Percentiles rank a stretch among this genome's conserved stretches.
Evolutionary conservation across 2,113 vertebrate species (phyloP).

Genomic region (Ptilonorhynchus violaceus): DNA sequence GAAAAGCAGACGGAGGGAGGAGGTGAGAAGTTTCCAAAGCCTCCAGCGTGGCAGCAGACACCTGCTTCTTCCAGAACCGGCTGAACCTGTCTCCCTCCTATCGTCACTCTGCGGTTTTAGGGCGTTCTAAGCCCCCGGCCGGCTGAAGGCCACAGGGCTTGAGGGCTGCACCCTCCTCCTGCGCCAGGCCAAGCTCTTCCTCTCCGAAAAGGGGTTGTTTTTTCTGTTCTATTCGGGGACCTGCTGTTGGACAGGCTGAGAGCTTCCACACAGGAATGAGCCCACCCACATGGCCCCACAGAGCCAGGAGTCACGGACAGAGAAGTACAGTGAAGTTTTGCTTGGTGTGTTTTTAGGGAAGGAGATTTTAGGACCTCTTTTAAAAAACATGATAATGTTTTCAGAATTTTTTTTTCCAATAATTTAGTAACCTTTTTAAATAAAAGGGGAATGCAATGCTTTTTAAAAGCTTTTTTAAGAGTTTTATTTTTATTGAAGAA

Average conservation of each 20-base stretch:
- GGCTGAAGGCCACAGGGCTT: accelerated
- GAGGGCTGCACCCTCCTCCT: not conserved
- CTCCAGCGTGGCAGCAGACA: not conserved
- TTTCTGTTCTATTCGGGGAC: not conserved
- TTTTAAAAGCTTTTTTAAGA: not conserved
- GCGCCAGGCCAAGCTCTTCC: not conserved
- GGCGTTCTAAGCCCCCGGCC: not conserved
- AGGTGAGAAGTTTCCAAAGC: not conserved
- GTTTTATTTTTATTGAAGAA: not conserved
- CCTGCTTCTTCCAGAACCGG: conserved; percentile 40
- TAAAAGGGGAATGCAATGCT: not conserved
- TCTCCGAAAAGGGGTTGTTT: not conserved
- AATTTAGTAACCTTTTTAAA: not conserved
- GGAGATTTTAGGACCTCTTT: not conserved
- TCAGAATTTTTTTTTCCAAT: not conserved
- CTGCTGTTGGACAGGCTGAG: accelerated
- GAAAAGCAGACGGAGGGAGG: not conserved
- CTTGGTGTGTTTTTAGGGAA: not conserved
- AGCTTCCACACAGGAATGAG: accelerated
- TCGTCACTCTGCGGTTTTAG: not conserved
- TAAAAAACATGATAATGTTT: not conserved
- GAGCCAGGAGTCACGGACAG: accelerated
- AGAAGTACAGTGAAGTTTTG: not conserved
- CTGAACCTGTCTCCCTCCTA: not conserved
- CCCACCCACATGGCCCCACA: accelerated